These are phyloP conservation scores for Asarcornis scutulata DNA, from an alignment of 2,113 vertebrate genomes.

Conservation along the genomic window DNA sequence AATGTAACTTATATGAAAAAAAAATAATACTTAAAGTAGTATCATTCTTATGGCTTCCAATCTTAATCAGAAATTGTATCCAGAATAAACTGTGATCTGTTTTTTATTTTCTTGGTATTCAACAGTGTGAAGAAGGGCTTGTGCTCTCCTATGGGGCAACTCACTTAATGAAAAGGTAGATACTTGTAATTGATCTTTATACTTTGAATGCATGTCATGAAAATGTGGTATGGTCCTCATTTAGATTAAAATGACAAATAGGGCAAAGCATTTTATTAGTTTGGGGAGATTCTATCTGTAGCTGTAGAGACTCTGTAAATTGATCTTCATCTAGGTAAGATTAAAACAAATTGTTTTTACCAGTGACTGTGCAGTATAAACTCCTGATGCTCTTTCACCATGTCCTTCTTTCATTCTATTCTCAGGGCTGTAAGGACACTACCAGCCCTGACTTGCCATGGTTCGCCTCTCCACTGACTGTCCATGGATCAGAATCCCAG, in stretches of 20 bases:
- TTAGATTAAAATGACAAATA: neutral
- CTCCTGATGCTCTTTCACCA: neutral
- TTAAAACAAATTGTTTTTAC: neutral
- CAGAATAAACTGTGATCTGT: neutral
- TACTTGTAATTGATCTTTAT: neutral
- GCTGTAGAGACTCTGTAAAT: neutral
- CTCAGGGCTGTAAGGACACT: neutral
- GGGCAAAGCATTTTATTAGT: neutral
- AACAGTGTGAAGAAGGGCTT: neutral
- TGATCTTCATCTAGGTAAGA: neutral
- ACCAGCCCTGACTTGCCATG: neutral
- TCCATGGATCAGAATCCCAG: fast-evolving
- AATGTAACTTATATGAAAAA: neutral
- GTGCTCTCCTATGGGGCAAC: neutral
- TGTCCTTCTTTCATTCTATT: neutral
- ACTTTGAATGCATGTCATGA: neutral
- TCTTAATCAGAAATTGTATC: neutral
- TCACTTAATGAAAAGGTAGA: neutral
- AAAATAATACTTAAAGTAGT: fast-evolving
- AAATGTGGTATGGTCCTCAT: neutral
- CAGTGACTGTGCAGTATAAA: neutral
- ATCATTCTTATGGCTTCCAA: neutral
- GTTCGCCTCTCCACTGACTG: neutral
- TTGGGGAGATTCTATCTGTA: neutral
- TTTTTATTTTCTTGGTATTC: neutral